Evolutionary conservation across 2,888 invertebrate species (phyloP).

Genomic region (Tetanocera ferruginea): DNA sequence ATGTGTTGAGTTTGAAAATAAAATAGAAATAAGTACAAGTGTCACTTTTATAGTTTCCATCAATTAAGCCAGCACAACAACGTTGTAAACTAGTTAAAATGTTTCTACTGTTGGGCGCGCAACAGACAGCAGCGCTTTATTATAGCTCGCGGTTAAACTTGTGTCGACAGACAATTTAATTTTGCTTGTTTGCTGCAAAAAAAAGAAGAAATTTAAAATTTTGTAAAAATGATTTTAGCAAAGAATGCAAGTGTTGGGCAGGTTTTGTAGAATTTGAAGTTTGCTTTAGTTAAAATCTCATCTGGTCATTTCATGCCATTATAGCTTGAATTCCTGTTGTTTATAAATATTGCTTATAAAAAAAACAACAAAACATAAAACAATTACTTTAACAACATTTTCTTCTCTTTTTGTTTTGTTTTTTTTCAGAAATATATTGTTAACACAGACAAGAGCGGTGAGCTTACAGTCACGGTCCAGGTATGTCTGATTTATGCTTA

Average conservation of each 20-base stretch:
- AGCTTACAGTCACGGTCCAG: slow-evolving; percentile 83
- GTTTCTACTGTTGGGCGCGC: too few relatives aligned
- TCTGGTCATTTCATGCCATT: slow-evolving; percentile 65
- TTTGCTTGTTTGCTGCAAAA: too few relatives aligned
- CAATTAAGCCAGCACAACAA: slow-evolving; percentile 46
- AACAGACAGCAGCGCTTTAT: too few relatives aligned
- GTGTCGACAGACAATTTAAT: too few relatives aligned
- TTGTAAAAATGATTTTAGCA: too few relatives aligned
- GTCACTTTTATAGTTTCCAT: slow-evolving; percentile 62
- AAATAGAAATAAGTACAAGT: neutral
- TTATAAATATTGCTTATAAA: neutral
- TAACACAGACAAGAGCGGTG: slow-evolving; percentile 81
- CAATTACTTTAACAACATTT: neutral
- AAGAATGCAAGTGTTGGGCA: too few relatives aligned
- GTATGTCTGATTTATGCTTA: slow-evolving; percentile 67
- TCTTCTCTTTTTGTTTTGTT: neutral
- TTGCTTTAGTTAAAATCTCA: slow-evolving; percentile 7
- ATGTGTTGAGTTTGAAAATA: too few relatives aligned
- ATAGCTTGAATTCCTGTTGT: slow-evolving; percentile 29
- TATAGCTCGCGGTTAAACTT: too few relatives aligned
- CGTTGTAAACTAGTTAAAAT: neutral
- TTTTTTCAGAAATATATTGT: slow-evolving; percentile 82
- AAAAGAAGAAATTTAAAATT: too few relatives aligned
- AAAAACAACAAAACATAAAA: neutral
- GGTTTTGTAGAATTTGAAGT: too few relatives aligned